Base-by-base conservation (phyloP, 2,888 invertebrate genomes). In the Drosophila diplacantha region DNA sequence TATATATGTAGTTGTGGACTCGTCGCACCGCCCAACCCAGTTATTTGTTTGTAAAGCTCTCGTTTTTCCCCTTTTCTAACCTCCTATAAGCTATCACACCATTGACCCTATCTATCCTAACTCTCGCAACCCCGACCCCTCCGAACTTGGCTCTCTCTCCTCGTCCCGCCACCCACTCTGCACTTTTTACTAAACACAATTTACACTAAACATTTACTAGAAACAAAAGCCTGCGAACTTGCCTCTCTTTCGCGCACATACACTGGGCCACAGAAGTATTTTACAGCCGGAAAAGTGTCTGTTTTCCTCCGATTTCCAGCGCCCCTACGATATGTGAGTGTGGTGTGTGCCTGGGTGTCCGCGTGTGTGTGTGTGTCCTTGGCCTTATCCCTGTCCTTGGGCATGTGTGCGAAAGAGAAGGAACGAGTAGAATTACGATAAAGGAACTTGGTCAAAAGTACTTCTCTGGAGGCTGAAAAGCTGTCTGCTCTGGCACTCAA, bases 241-340 rank as follows among this genome's bases (percentile, higher is more conserved):
- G 35, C 35, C 9, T 39, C 39, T n/a, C 49, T 18, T 29, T 50
- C 12, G 16, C 18, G 22, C 57, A 57, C 18, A 29, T 29, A 29
- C 26, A 9, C 26, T 29, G 26, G 26, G 9, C 24, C 24, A 6
- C 24, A 9, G 3, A 26, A 26, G 26, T 26, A 9, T 26, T 26
- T 26, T 26, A 26, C 9, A 29, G 31, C 9, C 5, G 31, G 14
- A 32, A 32, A 26, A 64, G 24, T 35, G 37, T 39, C 34, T n/a
- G 43, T 18, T 37, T 14, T 31, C 20, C 12, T 8, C 11, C 24
- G n/a, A 14, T 14, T 29, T 61, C 29, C 18, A 35, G 31, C 24
- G 50, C 24, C 31, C 44, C 62, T 43, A 53, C 74, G 80, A 79
- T 79, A 79, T 80, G 77, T 74, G 65, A 47, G 39, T 58, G 56